Evolutionary conservation across 2,888 invertebrate species (phyloP).

Genomic region (Hydrotaea diabolus): DNA sequence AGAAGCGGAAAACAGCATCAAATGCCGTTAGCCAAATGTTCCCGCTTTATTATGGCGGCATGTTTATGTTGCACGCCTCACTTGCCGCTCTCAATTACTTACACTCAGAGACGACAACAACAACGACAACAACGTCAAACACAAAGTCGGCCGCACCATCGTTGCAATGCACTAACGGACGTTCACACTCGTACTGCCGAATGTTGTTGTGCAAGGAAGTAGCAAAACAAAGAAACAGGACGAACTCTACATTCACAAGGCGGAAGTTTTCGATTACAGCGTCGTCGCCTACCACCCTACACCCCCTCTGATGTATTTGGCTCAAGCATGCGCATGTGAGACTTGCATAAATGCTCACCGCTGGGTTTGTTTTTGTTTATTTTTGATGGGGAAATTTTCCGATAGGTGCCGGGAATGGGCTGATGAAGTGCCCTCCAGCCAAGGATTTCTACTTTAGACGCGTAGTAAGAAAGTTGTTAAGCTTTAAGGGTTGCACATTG

Average conservation of each 20-base stretch:
- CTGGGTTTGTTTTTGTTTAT: not conserved
- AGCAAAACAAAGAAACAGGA: slow-evolving; percentile 33
- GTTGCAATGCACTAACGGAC: not conserved
- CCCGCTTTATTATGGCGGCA: slow-evolving; percentile 35
- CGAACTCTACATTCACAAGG: not conserved
- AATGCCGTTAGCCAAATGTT: slow-evolving; percentile 51
- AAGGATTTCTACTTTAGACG: too few relatives aligned
- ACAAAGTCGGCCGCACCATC: not conserved
- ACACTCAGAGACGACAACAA: not conserved
- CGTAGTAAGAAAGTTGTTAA: not conserved
- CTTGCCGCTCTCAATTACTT: not conserved
- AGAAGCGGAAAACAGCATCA: slow-evolving; percentile 45
- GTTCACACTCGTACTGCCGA: not conserved
- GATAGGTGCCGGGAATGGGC: not conserved
- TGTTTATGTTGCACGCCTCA: slow-evolving; percentile 1
- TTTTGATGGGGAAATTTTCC: not conserved
- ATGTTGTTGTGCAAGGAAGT: not conserved
- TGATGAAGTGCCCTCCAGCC: not conserved
- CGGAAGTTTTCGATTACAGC: slow-evolving; percentile 34
- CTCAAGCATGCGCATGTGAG: slow-evolving; percentile 24
- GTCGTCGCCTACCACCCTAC: not conserved
- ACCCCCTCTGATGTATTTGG: not conserved
- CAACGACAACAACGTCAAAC: not conserved
- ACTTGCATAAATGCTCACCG: not conserved
- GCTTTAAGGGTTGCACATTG: not conserved